These are phyloP conservation scores for Burhinus bistriatus DNA, from an alignment of 2,113 vertebrate species.

Conservation along the genomic window DNA sequence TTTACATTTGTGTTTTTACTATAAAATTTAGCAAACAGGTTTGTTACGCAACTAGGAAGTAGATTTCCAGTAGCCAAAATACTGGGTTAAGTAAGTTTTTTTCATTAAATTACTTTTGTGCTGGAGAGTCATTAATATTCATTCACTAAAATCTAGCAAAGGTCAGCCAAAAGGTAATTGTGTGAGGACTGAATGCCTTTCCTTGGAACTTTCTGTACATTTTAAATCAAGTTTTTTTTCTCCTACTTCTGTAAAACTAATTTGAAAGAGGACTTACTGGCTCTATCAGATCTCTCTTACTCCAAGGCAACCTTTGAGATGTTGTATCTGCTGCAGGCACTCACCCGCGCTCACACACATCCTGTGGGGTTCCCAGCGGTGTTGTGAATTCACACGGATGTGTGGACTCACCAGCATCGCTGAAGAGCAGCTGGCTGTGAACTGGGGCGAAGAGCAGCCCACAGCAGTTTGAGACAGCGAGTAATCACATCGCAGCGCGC, in stretches of 20 bases:
- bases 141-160: neutral
- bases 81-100: neutral
- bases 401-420: neutral
- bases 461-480: neutral
- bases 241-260: neutral
- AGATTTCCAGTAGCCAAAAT: neutral
- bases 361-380: neutral
- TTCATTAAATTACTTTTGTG: neutral
- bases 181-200: neutral
- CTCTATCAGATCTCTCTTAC: neutral
- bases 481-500: accelerated
- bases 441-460: neutral
- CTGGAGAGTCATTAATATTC: neutral
- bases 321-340: neutral
- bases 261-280: neutral
- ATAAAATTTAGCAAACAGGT: neutral
- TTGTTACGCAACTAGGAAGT: neutral
- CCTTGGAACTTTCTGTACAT: neutral
- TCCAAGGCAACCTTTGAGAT: neutral
- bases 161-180: slow-evolving; percentile 5
- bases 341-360: accelerated
- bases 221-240: neutral
- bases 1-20: neutral
- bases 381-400: neutral
- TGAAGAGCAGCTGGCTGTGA: neutral